A percentile compares a stretch with the other conserved stretches of the same genome.
These are phyloP conservation scores for Lypha dubia DNA, from an alignment of 2,888 invertebrate species.

Conservation along the genomic window DNA sequence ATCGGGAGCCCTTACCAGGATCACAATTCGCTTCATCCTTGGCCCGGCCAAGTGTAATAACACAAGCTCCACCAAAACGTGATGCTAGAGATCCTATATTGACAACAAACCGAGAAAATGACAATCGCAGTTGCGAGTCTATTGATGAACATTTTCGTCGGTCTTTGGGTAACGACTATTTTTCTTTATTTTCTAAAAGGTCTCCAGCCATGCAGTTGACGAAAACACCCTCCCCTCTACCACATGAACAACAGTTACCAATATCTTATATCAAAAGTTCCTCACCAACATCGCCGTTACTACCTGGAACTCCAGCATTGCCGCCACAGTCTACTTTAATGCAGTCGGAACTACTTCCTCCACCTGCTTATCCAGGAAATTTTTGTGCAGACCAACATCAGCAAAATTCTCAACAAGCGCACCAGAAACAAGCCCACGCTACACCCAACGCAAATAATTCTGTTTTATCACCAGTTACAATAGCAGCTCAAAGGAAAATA, in stretches of 20 bases:
- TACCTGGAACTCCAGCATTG: constrained; percentile 76
- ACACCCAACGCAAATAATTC: constrained; percentile 72
- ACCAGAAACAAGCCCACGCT: constrained; percentile 64
- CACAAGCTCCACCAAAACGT: constrained; percentile 84
- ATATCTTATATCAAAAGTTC: constrained; percentile 53
- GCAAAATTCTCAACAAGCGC: constrained; percentile 40
- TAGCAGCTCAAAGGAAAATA: constrained; percentile 69
- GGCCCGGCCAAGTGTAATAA: constrained; percentile 87
- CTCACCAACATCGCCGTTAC: constrained; percentile 64
- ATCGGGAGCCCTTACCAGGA: constrained; percentile 82
- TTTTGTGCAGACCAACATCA: constrained; percentile 31
- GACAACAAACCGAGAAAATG: constrained; percentile 79
- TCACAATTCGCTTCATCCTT: constrained; percentile 79
- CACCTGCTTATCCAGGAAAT: constrained; percentile 48
- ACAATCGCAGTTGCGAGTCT: constrained; percentile 84
- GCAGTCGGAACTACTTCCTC: constrained; percentile 48
- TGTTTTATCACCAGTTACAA: constrained; percentile 76
- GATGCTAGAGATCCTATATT: constrained; percentile 77
- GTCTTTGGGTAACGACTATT: constrained; percentile 93
- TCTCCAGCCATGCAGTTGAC: constrained; percentile 76
- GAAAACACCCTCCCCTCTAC: constrained; percentile 77
- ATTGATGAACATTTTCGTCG: constrained; percentile 97
- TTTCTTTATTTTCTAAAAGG: constrained; percentile 87
- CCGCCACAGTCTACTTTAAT: constrained; percentile 56
- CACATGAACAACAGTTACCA: constrained; percentile 58